Base-by-base conservation (phyloP, 2,888 invertebrate species). In the Eupithecia exiguata region DNA sequence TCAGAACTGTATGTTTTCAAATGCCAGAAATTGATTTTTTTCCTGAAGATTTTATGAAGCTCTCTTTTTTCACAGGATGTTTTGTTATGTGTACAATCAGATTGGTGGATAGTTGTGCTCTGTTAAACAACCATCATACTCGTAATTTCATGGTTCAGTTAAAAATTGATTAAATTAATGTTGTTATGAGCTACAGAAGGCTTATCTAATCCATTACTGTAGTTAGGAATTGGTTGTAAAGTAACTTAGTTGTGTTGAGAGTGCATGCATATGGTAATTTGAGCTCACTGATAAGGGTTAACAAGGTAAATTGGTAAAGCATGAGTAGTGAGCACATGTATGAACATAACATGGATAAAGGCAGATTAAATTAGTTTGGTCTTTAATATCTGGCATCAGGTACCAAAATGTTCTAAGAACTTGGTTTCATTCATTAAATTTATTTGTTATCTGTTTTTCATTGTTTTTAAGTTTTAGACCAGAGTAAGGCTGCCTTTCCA, bases 181-280 rank as follows among this genome's bases (percentile, higher is more conserved):
- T 53, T 53, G 21, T 53, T 21, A 53, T 12, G 53, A 53, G 21
- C 53, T 10, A 53, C 21, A 62, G 18, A 62, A 62, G 35, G 62
- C 65, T 72, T 72, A 72, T 72, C 72, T 53, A 72, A 63, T 63
- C 69, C 68, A 72, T 69, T 69, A 72, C 68, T 25, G 12, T 18
- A 3, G 16, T 30, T 69, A 35, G 36, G n/a, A 58, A 58, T 25
- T 25, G 58, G 21, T 25, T 69, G 43, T 43, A 69, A 73, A 66
- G 66, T 43, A 73, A 62, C 66, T 53, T 40, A 18, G 69, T 69
- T 10, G 38, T 68, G 21, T 38, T 66, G 62, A 35, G 21, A 36
- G 16, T 70, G 70, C 40, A 65, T 30, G 36, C 16, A 72, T 61
- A 46, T 36, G 61, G 61, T 25, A 71, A 61, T 68, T 72, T 61